phyloP scores from a whole-genome alignment of 2,888 invertebrate species.

The Pterostichus madidus region DNA sequence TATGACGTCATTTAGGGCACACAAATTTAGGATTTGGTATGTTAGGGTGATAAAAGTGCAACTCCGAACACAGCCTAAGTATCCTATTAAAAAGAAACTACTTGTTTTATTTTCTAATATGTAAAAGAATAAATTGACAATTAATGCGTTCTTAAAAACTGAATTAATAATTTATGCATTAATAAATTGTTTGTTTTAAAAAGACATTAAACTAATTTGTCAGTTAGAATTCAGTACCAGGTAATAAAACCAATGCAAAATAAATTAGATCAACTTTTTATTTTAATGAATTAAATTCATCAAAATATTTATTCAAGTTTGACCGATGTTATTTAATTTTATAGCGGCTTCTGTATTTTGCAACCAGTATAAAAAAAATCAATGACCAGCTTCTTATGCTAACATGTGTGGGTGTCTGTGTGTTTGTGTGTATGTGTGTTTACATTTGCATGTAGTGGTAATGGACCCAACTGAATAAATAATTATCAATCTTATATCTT shows the following conservation, averaged over 20 bases:
- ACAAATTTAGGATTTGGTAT: no score
- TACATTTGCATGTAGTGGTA: not conserved
- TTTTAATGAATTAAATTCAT: constrained; percentile 18
- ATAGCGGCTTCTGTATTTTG: constrained; percentile 23
- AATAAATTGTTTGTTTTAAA: not conserved
- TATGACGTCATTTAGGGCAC: no score
- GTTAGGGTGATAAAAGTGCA: no score
- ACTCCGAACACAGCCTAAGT: no score
- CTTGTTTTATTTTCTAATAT: no score
- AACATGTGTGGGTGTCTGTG: constrained; percentile 16
- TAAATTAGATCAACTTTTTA: constrained; percentile 28
- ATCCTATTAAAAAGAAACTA: no score
- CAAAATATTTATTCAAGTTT: constrained; percentile 1
- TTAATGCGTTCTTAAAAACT: no score
- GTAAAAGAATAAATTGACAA: no score
- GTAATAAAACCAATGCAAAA: constrained; percentile 9
- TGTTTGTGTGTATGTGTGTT: constrained; percentile 3
- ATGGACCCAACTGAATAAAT: constrained; percentile 16
- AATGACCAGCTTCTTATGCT: not conserved
- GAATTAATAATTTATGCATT: no score
- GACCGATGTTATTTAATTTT: constrained; percentile 26
- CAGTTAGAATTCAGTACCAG: not conserved
- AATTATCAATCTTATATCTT: constrained; percentile 38
- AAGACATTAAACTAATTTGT: not conserved
- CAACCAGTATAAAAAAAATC: constrained; percentile 18